Base-by-base conservation (phyloP, 2,888 invertebrate species). In the Ypsolopha scabrella region DNA sequence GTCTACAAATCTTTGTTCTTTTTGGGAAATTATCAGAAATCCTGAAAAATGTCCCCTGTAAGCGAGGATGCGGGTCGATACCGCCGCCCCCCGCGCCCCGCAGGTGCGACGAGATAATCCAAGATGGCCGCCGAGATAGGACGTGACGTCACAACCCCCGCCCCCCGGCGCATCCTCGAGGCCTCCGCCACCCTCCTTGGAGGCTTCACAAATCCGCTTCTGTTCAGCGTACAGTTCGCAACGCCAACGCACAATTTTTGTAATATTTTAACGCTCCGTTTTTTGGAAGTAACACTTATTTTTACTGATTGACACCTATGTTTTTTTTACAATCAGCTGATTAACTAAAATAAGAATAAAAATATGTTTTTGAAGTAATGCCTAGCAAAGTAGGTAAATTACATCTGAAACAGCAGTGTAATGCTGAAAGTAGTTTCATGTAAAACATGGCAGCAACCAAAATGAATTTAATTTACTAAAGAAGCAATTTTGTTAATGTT, bases 81-180 rank as follows among this genome's bases (percentile, higher is more conserved):
- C 72, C 66, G 71, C 60, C 63, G 55, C 57, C 55, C 53, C 53
- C 45, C 41, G 38, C 45, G 24, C 47, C 47, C 81, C 85, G 74
- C 85, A 85, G 86, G 86, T 85, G 85, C 83, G 80, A 85, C 85
- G 86, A 86, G 86, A 86, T 86, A 83, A 86, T 86, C 86, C 86
- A 86, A 86, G 86, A 86, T 86, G 86, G 86, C 86, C 82, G 86
- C 83, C 83, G 79, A 85, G 86, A 86, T 86, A 86, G 83, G 85
- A 87, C 86, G 82, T 87, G 86, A 87, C 86, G 86, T 86, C 86
- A 86, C 83, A 76, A 60, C 63, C 64, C 67, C 63, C 62, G 58
- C 51, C 64, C 59, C 73, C 64, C 68, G 65, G 72, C 78, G 75
- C 79, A 76, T 78, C 77, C 80, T 81, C 80, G 80, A 80, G 77